Percentiles rank a stretch among this genome's conserved stretches.
Evolutionary conservation across 2,888 invertebrate species (phyloP).

Genomic region (Noctua comes): DNA sequence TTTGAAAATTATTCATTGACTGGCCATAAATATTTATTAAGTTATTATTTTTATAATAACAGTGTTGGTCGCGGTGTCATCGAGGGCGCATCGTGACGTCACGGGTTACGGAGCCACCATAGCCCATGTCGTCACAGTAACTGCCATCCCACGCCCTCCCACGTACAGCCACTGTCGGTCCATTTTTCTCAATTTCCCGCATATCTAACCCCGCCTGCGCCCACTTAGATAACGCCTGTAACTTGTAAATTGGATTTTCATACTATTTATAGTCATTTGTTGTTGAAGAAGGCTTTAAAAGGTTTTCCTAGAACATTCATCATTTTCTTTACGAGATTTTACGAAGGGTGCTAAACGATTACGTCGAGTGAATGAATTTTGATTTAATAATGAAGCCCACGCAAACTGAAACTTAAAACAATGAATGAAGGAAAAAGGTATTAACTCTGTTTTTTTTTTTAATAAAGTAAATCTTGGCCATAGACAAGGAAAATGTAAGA

Average conservation of each 20-base stretch:
- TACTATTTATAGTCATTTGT: conserved; percentile 71
- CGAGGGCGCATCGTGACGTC: conserved; percentile 74
- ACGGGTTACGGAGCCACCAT: conserved; percentile 50
- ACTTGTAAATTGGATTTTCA: conserved; percentile 73
- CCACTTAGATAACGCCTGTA: conserved; percentile 77
- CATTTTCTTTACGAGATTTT: conserved; percentile 18
- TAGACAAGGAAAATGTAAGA: not conserved
- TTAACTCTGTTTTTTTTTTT: not conserved
- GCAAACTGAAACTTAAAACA: not conserved
- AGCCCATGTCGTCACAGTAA: conserved; percentile 72
- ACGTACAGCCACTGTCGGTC: conserved; percentile 58
- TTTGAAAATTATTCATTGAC: conserved; percentile 56
- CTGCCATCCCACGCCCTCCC: conserved; percentile 55
- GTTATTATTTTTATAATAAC: conserved; percentile 62
- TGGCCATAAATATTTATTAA: conserved; percentile 59
- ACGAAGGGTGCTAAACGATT: not conserved
- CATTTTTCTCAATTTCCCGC: conserved; percentile 85
- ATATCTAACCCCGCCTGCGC: conserved; percentile 79
- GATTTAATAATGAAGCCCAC: not conserved
- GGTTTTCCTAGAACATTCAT: conserved; percentile 34
- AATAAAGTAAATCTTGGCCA: not conserved
- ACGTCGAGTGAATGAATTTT: not conserved
- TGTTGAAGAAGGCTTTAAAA: conserved; percentile 25
- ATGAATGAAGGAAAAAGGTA: not conserved
- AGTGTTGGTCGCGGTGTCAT: conserved; percentile 33